These are phyloP conservation scores for Brachycybe producta DNA, from an alignment of 2,888 invertebrate species.

Conservation along the genomic window DNA sequence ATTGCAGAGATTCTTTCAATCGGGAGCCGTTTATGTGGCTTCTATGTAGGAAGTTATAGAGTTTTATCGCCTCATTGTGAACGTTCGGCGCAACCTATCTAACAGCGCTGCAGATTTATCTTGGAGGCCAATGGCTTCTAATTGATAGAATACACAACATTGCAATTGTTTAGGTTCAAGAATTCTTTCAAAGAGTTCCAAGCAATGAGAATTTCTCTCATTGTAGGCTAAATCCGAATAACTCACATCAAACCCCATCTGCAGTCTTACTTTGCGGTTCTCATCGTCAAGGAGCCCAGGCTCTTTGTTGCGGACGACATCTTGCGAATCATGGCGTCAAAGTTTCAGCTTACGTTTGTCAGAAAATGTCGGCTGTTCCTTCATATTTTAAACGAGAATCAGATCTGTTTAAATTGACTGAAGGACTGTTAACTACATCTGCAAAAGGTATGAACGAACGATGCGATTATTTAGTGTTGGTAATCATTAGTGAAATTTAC, in stretches of 20 bases:
- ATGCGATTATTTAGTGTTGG: background rate
- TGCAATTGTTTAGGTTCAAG: no score
- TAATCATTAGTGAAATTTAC: slow-evolving; percentile 7
- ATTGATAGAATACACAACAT: no score
- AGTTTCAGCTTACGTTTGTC: slow-evolving; percentile 46
- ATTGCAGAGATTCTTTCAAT: no score
- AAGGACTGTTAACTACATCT: slow-evolving; percentile 30
- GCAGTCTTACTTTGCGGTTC: slow-evolving; percentile 61
- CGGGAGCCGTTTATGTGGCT: no score
- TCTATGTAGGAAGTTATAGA: no score
- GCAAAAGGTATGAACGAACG: slow-evolving; percentile 25
- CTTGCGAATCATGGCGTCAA: slow-evolving; percentile 67
- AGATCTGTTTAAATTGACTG: slow-evolving; percentile 50
- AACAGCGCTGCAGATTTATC: no score
- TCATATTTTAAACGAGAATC: slow-evolving; percentile 40
- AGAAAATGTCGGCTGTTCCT: background rate
- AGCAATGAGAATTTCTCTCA: no score
- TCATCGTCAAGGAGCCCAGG: slow-evolving; percentile 51
- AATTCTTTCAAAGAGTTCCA: no score
- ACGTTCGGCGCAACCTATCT: no score
- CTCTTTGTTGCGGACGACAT: slow-evolving; percentile 62
- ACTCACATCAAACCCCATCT: slow-evolving; percentile 74
- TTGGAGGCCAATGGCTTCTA: no score
- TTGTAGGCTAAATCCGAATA: slow-evolving; percentile 59
- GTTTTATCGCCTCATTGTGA: no score